A percentile compares a stretch with the other conserved stretches of the same genome.
Evolutionary conservation across 2,113 vertebrate species (phyloP).

Genomic region (Pelobates fuscus): DNA sequence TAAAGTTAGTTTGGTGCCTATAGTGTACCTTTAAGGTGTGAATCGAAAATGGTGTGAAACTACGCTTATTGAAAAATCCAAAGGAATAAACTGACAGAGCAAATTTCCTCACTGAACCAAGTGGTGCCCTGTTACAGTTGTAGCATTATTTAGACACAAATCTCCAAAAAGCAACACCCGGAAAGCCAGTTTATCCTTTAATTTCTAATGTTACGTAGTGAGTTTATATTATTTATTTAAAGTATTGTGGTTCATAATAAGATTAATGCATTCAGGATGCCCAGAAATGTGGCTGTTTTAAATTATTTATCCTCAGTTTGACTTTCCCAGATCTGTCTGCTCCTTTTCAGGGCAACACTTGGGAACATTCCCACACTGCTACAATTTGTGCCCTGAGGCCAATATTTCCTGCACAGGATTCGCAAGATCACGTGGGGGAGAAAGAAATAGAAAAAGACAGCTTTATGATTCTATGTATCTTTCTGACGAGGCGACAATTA

Average conservation of each 20-base stretch:
- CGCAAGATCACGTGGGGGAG: background rate
- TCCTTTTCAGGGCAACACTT: constrained; percentile 14
- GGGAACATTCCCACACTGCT: constrained; percentile 1
- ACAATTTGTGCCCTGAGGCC: fast-evolving
- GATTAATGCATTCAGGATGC: constrained; percentile 6
- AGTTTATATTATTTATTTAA: background rate
- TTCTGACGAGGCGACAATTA: background rate
- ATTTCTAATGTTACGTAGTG: no score
- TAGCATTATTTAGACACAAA: no score
- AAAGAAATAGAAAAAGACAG: background rate
- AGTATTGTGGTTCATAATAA: background rate
- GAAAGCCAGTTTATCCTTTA: no score
- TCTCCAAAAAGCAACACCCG: no score
- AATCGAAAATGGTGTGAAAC: no score
- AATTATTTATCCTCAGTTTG: background rate
- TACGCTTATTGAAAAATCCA: no score
- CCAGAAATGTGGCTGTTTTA: constrained; percentile 11
- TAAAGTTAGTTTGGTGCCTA: no score
- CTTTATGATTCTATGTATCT: background rate
- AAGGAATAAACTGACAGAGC: no score
- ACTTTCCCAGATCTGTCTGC: constrained; percentile 33
- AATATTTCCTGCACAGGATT: background rate
- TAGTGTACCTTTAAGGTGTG: no score
- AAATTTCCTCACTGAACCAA: no score
- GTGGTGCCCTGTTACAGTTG: no score